A percentile compares a stretch with the other conserved stretches of the same genome.
Conservation (phyloP, 2,113 vertebrate species). For the Mormyrus iriodes region DNA sequence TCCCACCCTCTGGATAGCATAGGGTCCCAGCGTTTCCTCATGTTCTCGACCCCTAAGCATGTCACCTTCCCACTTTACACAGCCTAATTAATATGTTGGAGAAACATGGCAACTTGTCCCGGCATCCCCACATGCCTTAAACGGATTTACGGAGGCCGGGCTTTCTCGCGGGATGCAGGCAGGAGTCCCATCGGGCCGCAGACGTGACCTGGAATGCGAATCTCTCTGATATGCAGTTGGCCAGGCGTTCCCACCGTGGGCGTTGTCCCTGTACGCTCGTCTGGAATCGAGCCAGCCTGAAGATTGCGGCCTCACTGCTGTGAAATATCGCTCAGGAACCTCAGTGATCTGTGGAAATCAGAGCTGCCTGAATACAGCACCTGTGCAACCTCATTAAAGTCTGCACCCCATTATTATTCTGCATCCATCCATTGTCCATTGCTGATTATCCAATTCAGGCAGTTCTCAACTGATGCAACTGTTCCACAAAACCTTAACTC, state of each 20-base stretch:
- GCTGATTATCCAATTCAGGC: not conserved
- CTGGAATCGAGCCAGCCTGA: not conserved
- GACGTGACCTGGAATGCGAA: conserved; percentile 28
- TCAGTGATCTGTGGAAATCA: not conserved
- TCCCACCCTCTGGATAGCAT: not conserved
- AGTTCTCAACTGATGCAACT: not conserved
- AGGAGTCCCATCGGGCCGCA: conserved; percentile 39
- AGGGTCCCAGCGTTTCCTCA: not conserved
- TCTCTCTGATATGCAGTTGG: not conserved
- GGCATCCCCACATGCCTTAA: conserved; percentile 28
- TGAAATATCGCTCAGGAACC: not conserved
- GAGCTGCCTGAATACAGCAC: not conserved
- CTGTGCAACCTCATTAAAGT: not conserved
- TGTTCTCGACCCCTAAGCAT: not conserved
- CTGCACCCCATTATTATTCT: not conserved
- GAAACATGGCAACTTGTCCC: conserved; percentile 32
- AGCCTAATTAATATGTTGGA: conserved; percentile 39
- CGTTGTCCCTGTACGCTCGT: not conserved
- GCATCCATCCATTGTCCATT: not conserved
- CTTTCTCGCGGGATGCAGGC: conserved; percentile 51
- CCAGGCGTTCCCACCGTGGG: not conserved
- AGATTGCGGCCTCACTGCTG: not conserved
- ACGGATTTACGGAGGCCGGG: conserved; percentile 34
- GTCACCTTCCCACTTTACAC: conserved; percentile 17
- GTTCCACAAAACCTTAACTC: not conserved